A percentile compares a stretch with the other conserved stretches of the same genome.
Evolutionary conservation across 2,113 vertebrate species (phyloP).

Genomic region (Tamias sibiricus): DNA sequence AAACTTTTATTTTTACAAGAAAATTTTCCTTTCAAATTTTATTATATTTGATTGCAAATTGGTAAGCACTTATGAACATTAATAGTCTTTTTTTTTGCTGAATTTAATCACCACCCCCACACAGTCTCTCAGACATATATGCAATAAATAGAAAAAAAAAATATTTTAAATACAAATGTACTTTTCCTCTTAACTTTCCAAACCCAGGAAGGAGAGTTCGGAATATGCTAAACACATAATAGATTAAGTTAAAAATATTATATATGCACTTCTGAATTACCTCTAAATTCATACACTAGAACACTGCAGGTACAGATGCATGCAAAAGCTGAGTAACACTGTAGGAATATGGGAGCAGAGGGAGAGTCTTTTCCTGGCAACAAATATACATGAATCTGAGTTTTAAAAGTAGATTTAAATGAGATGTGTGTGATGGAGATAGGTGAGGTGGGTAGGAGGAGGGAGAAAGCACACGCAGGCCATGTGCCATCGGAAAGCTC

Average conservation of each 20-base stretch:
- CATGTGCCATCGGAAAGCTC: background rate
- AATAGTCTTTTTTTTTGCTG: background rate
- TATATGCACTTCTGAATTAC: background rate
- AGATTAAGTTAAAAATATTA: background rate
- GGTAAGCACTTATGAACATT: background rate
- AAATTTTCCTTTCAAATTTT: conserved; percentile 8
- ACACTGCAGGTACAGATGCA: background rate
- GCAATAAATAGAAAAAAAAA: background rate
- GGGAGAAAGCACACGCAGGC: background rate
- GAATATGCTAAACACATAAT: background rate
- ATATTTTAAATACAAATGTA: background rate
- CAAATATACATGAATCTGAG: background rate
- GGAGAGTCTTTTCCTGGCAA: background rate
- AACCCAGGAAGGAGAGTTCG: background rate
- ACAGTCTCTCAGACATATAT: background rate
- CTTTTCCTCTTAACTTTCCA: background rate
- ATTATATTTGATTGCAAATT: background rate
- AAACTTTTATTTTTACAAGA: background rate
- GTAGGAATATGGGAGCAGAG: background rate
- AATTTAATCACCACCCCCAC: background rate
- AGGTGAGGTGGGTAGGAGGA: background rate
- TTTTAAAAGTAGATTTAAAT: background rate
- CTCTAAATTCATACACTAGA: background rate
- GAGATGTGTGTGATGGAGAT: background rate
- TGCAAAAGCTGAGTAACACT: background rate